phyloP scores from a whole-genome alignment of 2,113 vertebrate species.

The Sphaerodactylus townsendi region DNA sequence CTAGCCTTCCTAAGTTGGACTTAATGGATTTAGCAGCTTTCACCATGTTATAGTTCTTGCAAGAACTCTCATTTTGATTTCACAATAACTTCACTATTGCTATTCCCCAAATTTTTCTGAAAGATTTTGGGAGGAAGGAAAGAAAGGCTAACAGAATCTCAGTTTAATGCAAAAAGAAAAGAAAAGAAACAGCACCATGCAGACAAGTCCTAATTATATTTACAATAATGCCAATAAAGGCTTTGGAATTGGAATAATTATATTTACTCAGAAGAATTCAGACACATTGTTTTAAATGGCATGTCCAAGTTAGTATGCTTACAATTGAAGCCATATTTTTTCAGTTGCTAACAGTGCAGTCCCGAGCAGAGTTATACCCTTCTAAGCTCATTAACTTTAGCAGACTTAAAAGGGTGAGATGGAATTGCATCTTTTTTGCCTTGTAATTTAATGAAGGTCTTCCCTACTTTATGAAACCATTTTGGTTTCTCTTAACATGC shows the following conservation, averaged over 20 bases:
- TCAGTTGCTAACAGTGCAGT: too few relatives aligned
- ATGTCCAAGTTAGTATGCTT: slow-evolving; percentile 21
- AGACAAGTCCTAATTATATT: neutral
- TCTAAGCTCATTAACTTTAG: too few relatives aligned
- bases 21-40: slow-evolving; percentile 70
- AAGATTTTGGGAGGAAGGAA: neutral
- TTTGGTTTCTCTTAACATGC: too few relatives aligned
- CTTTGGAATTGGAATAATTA: too few relatives aligned
- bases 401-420: too few relatives aligned
- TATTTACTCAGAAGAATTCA: too few relatives aligned
- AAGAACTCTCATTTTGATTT: slow-evolving; percentile 60
- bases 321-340: slow-evolving; percentile 30
- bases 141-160: neutral
- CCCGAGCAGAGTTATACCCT: too few relatives aligned
- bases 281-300: neutral
- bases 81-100: slow-evolving; percentile 46
- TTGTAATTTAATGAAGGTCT: slow-evolving; percentile 56
- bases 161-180: slow-evolving; percentile 22
- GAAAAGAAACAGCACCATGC: neutral
- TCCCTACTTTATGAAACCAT: slow-evolving; percentile 60
- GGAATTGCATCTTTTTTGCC: too few relatives aligned
- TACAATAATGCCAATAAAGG: too few relatives aligned
- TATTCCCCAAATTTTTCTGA: slow-evolving; percentile 27
- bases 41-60: slow-evolving; percentile 41
- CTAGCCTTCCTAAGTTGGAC: slow-evolving; percentile 68